Evolutionary conservation across 1,140 invertebrate species (phyloP).

Genomic region (Brachionus rotundiformis): DNA sequence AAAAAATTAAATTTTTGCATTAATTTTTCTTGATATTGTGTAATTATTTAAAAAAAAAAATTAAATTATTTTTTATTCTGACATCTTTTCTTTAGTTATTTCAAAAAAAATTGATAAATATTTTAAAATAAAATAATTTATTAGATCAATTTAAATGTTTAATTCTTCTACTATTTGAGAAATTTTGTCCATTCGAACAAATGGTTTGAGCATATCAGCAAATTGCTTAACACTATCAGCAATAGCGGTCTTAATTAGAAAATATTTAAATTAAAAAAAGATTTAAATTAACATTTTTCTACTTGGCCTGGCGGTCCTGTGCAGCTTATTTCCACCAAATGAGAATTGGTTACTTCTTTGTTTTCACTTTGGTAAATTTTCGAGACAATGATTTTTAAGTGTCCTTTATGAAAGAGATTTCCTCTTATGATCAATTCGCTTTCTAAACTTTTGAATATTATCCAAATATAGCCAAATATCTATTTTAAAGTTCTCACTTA

Average conservation of each 20-base stretch:
- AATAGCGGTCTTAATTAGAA: not conserved
- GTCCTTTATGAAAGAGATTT: conserved; percentile 43
- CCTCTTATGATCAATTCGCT: conserved; percentile 38
- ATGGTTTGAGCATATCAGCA: conserved; percentile 47
- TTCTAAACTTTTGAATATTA: conserved; percentile 31
- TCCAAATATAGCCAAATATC: not conserved
- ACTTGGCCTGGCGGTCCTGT: conserved; percentile 26
- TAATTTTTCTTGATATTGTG: conserved; percentile 11
- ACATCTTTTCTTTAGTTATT: too few species aligned
- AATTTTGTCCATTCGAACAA: conserved; percentile 49
- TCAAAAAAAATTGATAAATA: not conserved
- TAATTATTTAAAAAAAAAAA: not conserved
- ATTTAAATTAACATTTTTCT: not conserved
- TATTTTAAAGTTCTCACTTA: not conserved
- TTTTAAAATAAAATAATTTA: not conserved
- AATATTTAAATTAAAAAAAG: not conserved
- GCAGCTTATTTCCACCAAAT: conserved; percentile 34
- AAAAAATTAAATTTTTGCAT: not conserved
- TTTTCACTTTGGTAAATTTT: conserved; percentile 33
- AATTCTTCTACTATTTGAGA: conserved; percentile 37
- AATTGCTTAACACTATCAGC: conserved; percentile 39
- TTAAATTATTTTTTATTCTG: not conserved
- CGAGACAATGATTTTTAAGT: conserved; percentile 31
- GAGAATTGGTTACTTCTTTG: not conserved
- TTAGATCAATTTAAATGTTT: conserved; percentile 5